phyloP scores from a whole-genome alignment of 2,113 vertebrate species.

The Phalacrocorax pelagicus region DNA sequence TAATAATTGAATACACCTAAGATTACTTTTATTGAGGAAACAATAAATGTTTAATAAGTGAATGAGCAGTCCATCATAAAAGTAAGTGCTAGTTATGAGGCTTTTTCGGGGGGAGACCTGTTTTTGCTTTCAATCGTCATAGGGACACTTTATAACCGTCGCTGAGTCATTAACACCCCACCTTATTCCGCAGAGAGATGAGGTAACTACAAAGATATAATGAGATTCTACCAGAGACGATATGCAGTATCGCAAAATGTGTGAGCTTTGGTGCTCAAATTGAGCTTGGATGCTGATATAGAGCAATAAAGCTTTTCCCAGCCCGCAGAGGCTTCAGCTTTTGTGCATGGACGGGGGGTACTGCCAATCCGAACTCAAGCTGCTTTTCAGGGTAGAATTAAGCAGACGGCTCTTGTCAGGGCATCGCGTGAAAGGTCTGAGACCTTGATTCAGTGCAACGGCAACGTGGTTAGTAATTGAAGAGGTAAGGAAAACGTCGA shows the following conservation, averaged over 20 bases:
- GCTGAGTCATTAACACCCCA: slow-evolving; percentile 31
- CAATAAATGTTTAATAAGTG: slow-evolving; percentile 63
- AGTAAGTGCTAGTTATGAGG: not conserved
- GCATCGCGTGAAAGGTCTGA: not conserved
- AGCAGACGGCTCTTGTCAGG: not conserved
- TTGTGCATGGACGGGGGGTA: not conserved
- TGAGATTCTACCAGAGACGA: slow-evolving; percentile 28
- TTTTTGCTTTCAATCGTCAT: slow-evolving; percentile 52
- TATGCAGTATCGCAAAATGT: not conserved
- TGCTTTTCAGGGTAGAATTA: not conserved
- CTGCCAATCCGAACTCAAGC: not conserved
- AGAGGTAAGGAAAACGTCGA: not conserved
- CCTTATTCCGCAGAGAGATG: not conserved
- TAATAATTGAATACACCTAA: slow-evolving; percentile 50
- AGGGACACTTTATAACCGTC: not conserved
- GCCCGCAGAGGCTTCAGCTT: not conserved
- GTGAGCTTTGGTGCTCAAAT: not conserved
- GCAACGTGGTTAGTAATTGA: not conserved
- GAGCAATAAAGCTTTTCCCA: not conserved
- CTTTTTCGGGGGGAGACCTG: not conserved
- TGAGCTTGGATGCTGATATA: not conserved
- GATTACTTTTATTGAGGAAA: slow-evolving; percentile 45
- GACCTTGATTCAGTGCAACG: not conserved
- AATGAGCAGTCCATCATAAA: slow-evolving; percentile 31
- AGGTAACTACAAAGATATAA: slow-evolving; percentile 37